Evolutionary conservation across 2,113 vertebrate genomes (phyloP).

Genomic region (Nansenia antarctica): DNA sequence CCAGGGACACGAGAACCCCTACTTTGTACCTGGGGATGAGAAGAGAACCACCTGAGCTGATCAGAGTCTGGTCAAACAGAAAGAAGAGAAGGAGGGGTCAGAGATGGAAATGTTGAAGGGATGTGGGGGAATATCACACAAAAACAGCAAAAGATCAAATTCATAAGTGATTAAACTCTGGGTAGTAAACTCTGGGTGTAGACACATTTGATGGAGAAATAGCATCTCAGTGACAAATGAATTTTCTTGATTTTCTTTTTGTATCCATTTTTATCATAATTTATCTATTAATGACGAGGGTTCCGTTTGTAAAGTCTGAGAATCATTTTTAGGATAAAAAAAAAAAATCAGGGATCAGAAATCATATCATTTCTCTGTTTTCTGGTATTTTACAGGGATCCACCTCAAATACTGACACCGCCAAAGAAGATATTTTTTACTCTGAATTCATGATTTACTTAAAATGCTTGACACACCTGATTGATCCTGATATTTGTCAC

Average conservation of each 20-base stretch:
- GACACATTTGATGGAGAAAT: too few relatives aligned
- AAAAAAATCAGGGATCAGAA: neutral
- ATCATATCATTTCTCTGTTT: too few relatives aligned
- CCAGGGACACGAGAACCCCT: constrained; percentile 79
- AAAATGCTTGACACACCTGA: neutral
- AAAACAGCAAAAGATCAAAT: constrained; percentile 14
- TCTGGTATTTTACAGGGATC: neutral
- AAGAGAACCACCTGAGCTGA: constrained; percentile 40
- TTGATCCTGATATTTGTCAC: neutral
- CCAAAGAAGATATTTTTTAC: constrained; percentile 37
- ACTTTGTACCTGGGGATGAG: constrained; percentile 68
- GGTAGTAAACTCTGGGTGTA: constrained; percentile 1
- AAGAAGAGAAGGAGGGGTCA: neutral
- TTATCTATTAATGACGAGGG: too few relatives aligned
- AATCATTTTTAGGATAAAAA: neutral
- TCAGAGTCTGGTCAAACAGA: neutral
- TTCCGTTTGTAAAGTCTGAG: neutral
- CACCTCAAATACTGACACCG: constrained; percentile 7
- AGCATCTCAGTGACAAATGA: neutral
- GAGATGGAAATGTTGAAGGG: neutral
- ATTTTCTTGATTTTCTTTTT: neutral
- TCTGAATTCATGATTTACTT: neutral
- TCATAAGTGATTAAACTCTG: constrained; percentile 10
- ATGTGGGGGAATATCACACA: neutral
- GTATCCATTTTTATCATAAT: constrained; percentile 15